Conservation (phyloP, 1,140 invertebrate genomes). For the Hetaerina americana region DNA sequence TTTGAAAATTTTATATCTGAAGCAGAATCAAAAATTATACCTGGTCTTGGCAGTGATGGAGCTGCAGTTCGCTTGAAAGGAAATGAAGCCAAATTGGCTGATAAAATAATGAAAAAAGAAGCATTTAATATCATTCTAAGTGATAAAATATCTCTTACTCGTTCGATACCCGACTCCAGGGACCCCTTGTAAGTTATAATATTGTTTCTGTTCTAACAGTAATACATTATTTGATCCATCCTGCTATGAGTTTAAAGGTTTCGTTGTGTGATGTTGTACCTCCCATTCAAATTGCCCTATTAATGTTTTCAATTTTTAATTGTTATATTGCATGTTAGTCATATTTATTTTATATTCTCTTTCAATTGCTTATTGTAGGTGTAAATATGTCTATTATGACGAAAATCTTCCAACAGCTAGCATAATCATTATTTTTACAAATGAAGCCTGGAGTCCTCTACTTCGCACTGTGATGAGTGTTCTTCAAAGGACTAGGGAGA, state of each 20-base stretch:
- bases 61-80: constrained; percentile 42
- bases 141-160: constrained; percentile 73
- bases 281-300: too few species aligned
- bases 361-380: constrained; percentile 27
- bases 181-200: constrained; percentile 51
- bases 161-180: constrained; percentile 69
- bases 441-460: constrained; percentile 77
- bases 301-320: too few species aligned
- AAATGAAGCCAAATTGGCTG: constrained; percentile 41
- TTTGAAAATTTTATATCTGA: constrained; percentile 26
- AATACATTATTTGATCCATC: constrained; percentile 4
- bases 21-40: constrained; percentile 34
- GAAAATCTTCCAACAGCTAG: constrained; percentile 39
- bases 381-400: constrained; percentile 37
- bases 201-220: constrained; percentile 8
- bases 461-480: constrained; percentile 77
- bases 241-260: constrained; percentile 4
- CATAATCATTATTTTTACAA: constrained; percentile 78
- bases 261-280: too few species aligned
- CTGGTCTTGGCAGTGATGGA: constrained; percentile 60
- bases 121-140: constrained; percentile 83
- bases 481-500: constrained; percentile 56
- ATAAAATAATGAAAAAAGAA: constrained; percentile 60
- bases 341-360: background rate
- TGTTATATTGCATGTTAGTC: too few species aligned